phyloP scores from a whole-genome alignment of 2,113 vertebrate species.

The Actenoides lindsayi region DNA sequence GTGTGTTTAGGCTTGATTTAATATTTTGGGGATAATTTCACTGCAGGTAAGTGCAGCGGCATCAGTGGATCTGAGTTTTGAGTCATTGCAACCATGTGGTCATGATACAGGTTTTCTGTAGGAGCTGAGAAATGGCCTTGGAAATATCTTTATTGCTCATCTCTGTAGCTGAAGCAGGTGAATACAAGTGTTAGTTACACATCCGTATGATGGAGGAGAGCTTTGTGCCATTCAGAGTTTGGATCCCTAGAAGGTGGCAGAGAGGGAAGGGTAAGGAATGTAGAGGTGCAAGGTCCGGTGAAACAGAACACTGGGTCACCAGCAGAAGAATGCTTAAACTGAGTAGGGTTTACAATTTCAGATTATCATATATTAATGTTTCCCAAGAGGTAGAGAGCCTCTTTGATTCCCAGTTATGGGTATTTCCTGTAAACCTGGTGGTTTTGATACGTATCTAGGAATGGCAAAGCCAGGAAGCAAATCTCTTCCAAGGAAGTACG shows the following conservation, averaged over 20 bases:
- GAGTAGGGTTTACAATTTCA: not conserved
- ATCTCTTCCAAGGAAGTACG: not conserved
- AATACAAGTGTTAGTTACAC: not conserved
- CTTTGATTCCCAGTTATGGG: not conserved
- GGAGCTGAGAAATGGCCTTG: not conserved
- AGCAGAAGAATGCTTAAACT: not conserved
- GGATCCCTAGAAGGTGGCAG: not conserved
- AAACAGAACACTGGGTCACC: not conserved
- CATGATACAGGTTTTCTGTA: not conserved
- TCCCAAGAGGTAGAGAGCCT: not conserved
- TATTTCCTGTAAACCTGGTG: not conserved
- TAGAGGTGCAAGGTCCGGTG: not conserved
- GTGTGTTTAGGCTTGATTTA: not conserved
- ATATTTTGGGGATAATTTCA: not conserved
- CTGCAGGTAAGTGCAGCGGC: not conserved
- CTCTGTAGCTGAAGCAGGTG: fast-evolving
- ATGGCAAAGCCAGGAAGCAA: not conserved
- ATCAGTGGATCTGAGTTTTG: fast-evolving
- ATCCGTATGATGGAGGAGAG: not conserved
- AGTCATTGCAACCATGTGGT: not conserved
- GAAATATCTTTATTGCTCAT: not conserved
- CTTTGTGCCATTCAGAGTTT: not conserved
- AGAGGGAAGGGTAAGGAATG: not conserved
- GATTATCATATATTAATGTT: not conserved
- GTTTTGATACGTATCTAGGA: fast-evolving